Base-by-base conservation (phyloP, 2,797 vertebrate species). In the Hippocampus kuda region DNA sequence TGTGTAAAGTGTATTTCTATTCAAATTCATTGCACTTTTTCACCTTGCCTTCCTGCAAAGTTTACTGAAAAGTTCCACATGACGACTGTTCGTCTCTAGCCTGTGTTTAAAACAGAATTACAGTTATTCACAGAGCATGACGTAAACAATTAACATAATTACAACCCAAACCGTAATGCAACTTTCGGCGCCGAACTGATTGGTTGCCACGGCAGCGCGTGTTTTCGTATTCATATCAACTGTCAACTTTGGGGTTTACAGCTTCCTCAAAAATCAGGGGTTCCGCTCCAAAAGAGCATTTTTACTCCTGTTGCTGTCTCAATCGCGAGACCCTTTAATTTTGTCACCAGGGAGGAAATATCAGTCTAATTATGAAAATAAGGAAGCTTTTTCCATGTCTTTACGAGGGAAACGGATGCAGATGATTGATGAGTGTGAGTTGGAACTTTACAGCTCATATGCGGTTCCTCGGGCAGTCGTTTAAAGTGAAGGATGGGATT, bases 161-260 rank as follows among this genome's bases (percentile, higher is more conserved):
- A 71, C 75, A 79, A 76, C 66, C 72, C 65, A 70, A 59, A 42
- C 67, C 66, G 66, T 49, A 82, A 72, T 71, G 67, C 70, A 18
- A 26, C 62, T 78, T 76, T 77, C 42, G 38, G 66, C 63, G 67
- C 54, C 76, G 77, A 82, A 73, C 75, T 68, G 71, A 85, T 84
- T 26, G 60, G 89, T 89, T 80, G 66, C 88, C 70, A 88, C 88
- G 62, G 88, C 79, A 88, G 77, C 88, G 83, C 82, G 77, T 86
- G 84, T 87, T 87, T 86, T 87, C 85, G 86, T 80, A 13, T 76
- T 82, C 87, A 76, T 88, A 86, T 88, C 89, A 80, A 86, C 83
- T 79, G 81, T 86, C 84, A 83, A 76, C 79, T 82, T 74, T 73
- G 72, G 79, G 80, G 88, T 53, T 88, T 90, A 88, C 81, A 78